Conservation (phyloP, 2,113 vertebrate genomes). For the Cichladusa arquata region DNA sequence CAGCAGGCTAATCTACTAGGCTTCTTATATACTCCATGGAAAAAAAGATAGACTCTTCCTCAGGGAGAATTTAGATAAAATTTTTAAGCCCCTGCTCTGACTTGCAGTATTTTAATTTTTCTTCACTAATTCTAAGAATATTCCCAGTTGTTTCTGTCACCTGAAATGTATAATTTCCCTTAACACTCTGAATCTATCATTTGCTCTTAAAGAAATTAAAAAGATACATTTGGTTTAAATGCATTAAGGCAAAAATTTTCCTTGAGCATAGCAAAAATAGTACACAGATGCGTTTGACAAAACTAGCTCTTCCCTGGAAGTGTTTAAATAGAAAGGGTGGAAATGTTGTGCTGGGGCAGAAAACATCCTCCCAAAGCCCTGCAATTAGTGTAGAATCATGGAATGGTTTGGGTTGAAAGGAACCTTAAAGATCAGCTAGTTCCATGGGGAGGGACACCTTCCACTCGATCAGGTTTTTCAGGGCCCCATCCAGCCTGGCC, state of each 20-base stretch:
- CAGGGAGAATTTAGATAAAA: background rate
- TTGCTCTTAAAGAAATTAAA: background rate
- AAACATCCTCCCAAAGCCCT: background rate
- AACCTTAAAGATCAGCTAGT: background rate
- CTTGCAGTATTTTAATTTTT: background rate
- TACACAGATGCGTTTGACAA: background rate
- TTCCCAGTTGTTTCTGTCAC: background rate
- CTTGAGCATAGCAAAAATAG: background rate
- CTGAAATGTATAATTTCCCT: background rate
- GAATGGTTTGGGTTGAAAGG: background rate
- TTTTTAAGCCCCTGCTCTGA: background rate
- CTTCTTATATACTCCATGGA: background rate
- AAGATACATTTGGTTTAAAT: background rate
- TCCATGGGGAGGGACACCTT: background rate
- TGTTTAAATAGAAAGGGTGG: background rate
- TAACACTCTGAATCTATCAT: background rate
- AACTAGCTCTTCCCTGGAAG: background rate
- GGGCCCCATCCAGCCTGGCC: background rate
- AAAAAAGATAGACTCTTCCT: background rate
- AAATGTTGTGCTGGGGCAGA: background rate
- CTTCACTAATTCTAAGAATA: background rate
- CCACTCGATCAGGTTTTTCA: background rate
- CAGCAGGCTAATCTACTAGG: conserved; percentile 31
- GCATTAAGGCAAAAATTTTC: background rate
- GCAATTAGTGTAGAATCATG: background rate